These are phyloP conservation scores for Periplaneta americana DNA, from an alignment of 1,140 invertebrate genomes.

Conservation along the genomic window DNA sequence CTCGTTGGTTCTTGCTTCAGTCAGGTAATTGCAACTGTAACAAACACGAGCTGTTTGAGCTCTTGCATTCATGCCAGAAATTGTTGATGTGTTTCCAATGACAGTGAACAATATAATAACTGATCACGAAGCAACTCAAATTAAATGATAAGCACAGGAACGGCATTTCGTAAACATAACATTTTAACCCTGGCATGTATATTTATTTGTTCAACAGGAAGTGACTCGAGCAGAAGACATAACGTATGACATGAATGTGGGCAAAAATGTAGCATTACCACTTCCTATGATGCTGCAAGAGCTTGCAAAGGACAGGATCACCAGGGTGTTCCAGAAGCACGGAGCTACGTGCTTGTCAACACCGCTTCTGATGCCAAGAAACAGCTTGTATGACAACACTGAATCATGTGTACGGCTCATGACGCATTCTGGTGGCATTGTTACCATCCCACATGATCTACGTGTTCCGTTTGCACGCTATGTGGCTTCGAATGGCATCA, in stretches of 20 bases:
- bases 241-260: conserved; percentile 64
- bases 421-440: conserved; percentile 75
- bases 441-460: conserved; percentile 73
- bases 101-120: too few relatives aligned
- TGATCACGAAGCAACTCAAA: too few relatives aligned
- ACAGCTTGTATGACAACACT: conserved; percentile 45
- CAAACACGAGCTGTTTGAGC: too few relatives aligned
- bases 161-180: too few relatives aligned
- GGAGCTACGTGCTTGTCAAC: conserved; percentile 69
- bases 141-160: too few relatives aligned
- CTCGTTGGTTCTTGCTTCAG: conserved; percentile 63
- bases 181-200: too few relatives aligned
- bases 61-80: too few relatives aligned
- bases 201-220: conserved; percentile 35
- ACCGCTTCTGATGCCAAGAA: conserved; percentile 71
- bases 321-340: conserved; percentile 67
- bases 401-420: conserved; percentile 71
- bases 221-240: conserved; percentile 61
- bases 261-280: not conserved
- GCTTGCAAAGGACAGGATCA: conserved; percentile 38
- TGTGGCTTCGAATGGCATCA: conserved; percentile 74
- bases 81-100: too few relatives aligned
- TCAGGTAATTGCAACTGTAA: conserved; percentile 38
- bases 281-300: conserved; percentile 17
- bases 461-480: conserved; percentile 73